Conservation (phyloP, 1,140 invertebrate species). For the Zophobas atratus region DNA sequence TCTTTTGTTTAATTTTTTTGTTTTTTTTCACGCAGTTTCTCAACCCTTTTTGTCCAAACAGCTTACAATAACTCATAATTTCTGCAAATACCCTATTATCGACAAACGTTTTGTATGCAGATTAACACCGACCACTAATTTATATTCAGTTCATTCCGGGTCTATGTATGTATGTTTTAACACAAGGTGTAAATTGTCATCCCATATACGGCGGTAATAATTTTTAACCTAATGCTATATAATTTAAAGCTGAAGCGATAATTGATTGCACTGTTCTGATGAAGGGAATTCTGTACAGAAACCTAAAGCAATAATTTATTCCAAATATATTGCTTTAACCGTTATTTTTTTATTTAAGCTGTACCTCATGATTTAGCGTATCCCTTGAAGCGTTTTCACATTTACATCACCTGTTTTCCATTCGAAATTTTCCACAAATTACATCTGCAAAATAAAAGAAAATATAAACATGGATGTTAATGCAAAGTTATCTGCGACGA, state of each 20-base stretch:
- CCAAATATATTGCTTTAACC: neutral
- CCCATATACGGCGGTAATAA: conserved; percentile 3
- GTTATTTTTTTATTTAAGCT: conserved; percentile 1
- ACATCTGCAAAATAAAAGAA: conserved; percentile 38
- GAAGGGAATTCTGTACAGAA: neutral
- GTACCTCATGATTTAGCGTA: conserved; percentile 3
- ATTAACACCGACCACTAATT: neutral
- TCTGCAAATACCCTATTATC: no score
- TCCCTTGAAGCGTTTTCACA: conserved; percentile 13
- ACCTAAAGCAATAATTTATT: conserved; percentile 10
- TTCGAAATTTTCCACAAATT: conserved; percentile 39
- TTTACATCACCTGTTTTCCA: conserved; percentile 35
- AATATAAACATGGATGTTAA: conserved; percentile 50
- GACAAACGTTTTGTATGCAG: no score
- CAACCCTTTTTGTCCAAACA: no score
- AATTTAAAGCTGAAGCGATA: conserved; percentile 2
- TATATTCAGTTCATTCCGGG: neutral
- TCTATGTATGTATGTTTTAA: conserved; percentile 2
- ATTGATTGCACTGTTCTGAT: conserved; percentile 10
- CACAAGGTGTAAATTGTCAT: conserved; percentile 26
- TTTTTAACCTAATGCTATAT: conserved; percentile 3
- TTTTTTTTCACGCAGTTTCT: no score
- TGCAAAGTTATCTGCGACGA: conserved; percentile 52
- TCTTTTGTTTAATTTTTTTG: no score
- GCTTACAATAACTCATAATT: no score